Evolutionary conservation across 2,113 vertebrate species (phyloP), one percentile per base, ranked within the genome.

Genomic region (Pelodiscus sinensis): DNA sequence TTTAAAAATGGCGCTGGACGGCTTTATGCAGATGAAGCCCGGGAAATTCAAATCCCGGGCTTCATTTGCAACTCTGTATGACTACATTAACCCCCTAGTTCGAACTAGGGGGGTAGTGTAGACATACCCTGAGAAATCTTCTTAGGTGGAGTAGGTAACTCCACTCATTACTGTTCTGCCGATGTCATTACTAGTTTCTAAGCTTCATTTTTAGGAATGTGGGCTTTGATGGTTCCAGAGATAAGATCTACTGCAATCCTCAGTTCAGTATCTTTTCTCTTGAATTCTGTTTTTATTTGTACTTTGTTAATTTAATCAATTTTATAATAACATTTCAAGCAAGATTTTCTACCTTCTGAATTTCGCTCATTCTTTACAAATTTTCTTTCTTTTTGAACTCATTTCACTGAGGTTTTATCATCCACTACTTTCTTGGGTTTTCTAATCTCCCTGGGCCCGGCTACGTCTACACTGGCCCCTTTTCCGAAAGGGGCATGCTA

Each of bases 191-290:
- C 51, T 89, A 19, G 44, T 90, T 94, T 73, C 19, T 6, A 84
- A 79, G 29, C 27, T 90, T 83, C 15, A 68, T 86, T 93, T 96
- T 95, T 85, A 96, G 79, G 80, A 94, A 87, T 2, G 3, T 87
- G 18, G 1, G 57, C 92, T 95, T 90, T n/a, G 80, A 35, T 35
- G 82, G 27, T 81, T 52, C 3, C 10, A 79, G 60, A 79, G 60
- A 78, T 51, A 0, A 57, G 29, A 56, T 57, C 14, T 77, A 19
- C 55, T 58, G 92, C n/a, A 73, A 84, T 80, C 8, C 73, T 85
- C 44, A 84, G 2, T n/a, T 87, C 4, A 27, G 25, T 35, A 89
- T 68, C 1, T 84, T 84, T 94, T 80, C 9, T 94, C 19, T 85
- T 58, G 60, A 7, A 44, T 62, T 79, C 8, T 54, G 71, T 22